Evolutionary conservation across 2,113 vertebrate genomes (phyloP).

Genomic region (Gadus chalcogrammus): DNA sequence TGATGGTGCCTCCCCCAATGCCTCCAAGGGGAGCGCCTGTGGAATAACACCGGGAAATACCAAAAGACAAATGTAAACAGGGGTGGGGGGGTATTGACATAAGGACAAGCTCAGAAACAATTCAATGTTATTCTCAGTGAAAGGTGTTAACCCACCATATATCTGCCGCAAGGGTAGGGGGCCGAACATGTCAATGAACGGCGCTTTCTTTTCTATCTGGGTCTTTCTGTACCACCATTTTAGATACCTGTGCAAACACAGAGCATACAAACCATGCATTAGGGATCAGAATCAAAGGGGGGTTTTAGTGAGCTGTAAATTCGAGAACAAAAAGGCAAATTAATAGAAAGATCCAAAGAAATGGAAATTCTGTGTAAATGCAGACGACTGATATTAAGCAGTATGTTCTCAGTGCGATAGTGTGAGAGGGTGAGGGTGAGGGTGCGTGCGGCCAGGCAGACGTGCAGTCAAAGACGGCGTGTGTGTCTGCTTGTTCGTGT

Average conservation of each 20-base stretch:
- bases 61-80: background rate
- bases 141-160: conserved; percentile 78
- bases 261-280: background rate
- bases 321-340: conserved; percentile 12
- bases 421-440: conserved; percentile 11
- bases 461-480: background rate
- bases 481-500: background rate
- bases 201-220: conserved; percentile 86
- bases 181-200: conserved; percentile 90
- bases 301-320: conserved; percentile 6
- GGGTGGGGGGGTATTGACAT: background rate
- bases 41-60: background rate
- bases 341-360: conserved; percentile 3
- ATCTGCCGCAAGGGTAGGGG: conserved; percentile 85
- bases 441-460: background rate
- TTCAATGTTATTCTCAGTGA: background rate
- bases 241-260: conserved; percentile 79
- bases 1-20: conserved; percentile 93
- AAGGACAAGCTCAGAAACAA: background rate
- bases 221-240: conserved; percentile 95
- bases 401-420: too few species aligned
- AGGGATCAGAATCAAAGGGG: background rate
- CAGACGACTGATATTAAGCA: too few species aligned
- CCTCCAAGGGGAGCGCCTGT: conserved; percentile 91
- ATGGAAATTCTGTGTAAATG: too few species aligned